Base-by-base conservation (phyloP, 2,797 vertebrate genomes). In the Urosaurus nigricauda region DNA sequence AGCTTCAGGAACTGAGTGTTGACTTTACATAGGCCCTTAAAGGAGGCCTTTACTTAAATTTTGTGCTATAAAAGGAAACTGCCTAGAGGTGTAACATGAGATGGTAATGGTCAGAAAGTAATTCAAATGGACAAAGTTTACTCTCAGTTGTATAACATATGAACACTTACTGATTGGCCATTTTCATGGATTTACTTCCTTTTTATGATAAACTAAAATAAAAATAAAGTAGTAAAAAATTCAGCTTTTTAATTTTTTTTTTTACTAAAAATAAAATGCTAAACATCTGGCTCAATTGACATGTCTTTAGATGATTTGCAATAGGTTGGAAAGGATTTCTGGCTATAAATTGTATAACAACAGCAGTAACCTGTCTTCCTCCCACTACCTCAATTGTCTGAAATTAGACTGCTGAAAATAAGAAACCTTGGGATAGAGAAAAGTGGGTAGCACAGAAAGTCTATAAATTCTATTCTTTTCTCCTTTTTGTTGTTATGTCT, bases 171-270 rank as follows among this genome's bases (percentile, higher is more conserved):
- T 60, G 6, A 40, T 84, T 65, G 63, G 58, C 43, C 35, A n/a
- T 43, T 73, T 87, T 87, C 37, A 65, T 60, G 19, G 51, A 26
- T 75, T 37, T 83, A 17, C 21, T 56, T 83, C 47, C 71, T 77
- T 68, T 77, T 58, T 35, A 87, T 88, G 56, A 60, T 60, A 60
- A 60, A 60, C 19, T 60, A 87, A 91, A 90, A 5, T 17, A 91
- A 60, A 56, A 47, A 65, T 83, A 77, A 90, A 91, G 8, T 37
- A 89, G 53, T 68, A 89, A 92, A 63, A 47, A 1, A 43, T 43
- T 40, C 5, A 58, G 56, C 56, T 4, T 56, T 56, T 56, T 4
- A 58, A 58, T 53, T 32, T 16, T 37, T 51, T 68, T 37, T 79
- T 35, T 70, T 51, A 21, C 16, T 86, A 78, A 77, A 68, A 68